Base-by-base conservation (phyloP, 2,888 invertebrate genomes). In the Cybosia mesomella region DNA sequence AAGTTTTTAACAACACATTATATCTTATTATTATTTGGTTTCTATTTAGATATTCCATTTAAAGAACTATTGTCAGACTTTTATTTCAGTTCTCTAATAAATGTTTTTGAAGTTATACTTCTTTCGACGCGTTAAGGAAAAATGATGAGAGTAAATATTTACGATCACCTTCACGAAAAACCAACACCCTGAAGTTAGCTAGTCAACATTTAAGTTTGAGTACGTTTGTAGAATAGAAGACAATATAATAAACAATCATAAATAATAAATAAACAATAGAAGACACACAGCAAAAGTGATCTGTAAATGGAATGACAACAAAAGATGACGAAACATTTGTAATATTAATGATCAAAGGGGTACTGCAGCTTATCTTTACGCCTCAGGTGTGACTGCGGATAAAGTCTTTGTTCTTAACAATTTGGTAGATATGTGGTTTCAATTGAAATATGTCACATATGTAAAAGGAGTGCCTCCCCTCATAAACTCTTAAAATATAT, bases 331-430 rank as follows among this genome's bases (percentile, higher is more conserved):
- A 55, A 24, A 15, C 15, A 55, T 55, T 55, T 28, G 24, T 28
- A 13, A 55, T 55, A 24, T 55, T 55, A 55, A 55, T 55, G 28
- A 55, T 55, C 22, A 55, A 55, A 55, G 28, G 55, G 55, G 15
- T 28, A 5, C 15, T 55, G n/a, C n/a, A n/a, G 55, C 55, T 24
- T 55, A 55, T 55, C 55, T 55, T 49, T 49, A 49, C 49, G 49
- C 49, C 49, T 49, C 49, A 49, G 49, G 55, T 55, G 55, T 24
- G 55, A 4, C 24, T 55, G 15, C 1, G 55, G 55, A 55, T 55
- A 55, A 55, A 24, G 55, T 55, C 55, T 55, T 55, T 55, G 55
- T 24, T 55, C 55, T n/a, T 34, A n/a, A 32, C 58, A 24, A 15
- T 24, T 15, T 15, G 13, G 15, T 24, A 55, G 24, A 24, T 22